These are phyloP conservation scores for Porites cylindrica DNA, from an alignment of 92 coral and sea anemone species.

Conservation along the genomic window DNA sequence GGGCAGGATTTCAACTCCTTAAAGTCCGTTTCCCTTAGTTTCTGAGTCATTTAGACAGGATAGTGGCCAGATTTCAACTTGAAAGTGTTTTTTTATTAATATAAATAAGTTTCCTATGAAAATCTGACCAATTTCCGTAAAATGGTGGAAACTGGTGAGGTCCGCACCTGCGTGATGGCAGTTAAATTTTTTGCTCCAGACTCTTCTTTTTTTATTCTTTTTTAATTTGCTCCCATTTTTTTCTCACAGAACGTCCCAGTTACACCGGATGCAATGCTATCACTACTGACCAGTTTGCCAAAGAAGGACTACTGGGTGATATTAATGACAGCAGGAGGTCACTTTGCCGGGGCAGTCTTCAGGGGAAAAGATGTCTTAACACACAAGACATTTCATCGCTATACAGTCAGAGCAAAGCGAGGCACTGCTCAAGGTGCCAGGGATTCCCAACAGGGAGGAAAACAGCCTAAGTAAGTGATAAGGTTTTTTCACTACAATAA, in stretches of 20 bases:
- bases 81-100: too few relatives aligned
- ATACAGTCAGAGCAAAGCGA: slow-evolving; percentile 96
- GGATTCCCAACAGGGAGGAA: slow-evolving; percentile 92
- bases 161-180: background rate
- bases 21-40: too few relatives aligned
- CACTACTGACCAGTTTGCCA: slow-evolving; percentile 58
- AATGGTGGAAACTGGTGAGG: too few relatives aligned
- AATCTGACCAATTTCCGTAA: too few relatives aligned
- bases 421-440: slow-evolving; percentile 97
- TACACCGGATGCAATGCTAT: slow-evolving; percentile 51
- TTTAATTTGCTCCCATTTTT: background rate
- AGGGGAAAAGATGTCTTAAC: slow-evolving; percentile 80
- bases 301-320: slow-evolving; percentile 79
- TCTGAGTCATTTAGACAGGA: too few relatives aligned
- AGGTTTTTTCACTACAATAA: background rate
- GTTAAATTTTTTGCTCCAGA: background rate
- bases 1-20: too few relatives aligned
- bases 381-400: slow-evolving; percentile 96
- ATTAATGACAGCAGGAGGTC: slow-evolving; percentile 97
- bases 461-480: slow-evolving; percentile 83
- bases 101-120: too few relatives aligned
- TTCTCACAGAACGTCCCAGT: slow-evolving; percentile 50
- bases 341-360: slow-evolving; percentile 98
- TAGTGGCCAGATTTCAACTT: too few relatives aligned
- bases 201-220: too few relatives aligned